Conservation (phyloP, 2,888 invertebrate species). For the Tetropium fuscum region DNA sequence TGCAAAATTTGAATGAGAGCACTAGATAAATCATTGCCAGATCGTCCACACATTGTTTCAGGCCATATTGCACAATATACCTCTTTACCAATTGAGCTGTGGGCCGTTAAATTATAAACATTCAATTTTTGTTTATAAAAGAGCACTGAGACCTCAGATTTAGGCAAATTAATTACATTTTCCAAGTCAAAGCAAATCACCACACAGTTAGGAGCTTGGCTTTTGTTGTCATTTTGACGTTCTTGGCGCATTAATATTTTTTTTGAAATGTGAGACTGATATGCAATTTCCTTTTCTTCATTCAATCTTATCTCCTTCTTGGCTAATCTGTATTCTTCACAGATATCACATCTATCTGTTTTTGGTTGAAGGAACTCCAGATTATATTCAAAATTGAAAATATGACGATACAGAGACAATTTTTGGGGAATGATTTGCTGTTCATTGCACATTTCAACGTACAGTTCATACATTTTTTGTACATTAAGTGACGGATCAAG, state of each 20-base stretch:
- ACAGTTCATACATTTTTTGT: conserved; percentile 1
- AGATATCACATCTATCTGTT: neutral
- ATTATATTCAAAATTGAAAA: conserved; percentile 6
- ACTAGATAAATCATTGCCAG: no score
- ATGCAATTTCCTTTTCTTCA: neutral
- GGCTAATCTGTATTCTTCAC: neutral
- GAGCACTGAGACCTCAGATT: neutral
- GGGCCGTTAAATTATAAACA: no score
- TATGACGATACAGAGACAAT: neutral
- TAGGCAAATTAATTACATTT: conserved; percentile 2
- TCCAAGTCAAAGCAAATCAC: neutral
- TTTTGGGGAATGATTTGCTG: neutral
- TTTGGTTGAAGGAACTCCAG: conserved; percentile 1
- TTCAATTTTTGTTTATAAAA: no score
- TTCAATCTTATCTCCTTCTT: neutral
- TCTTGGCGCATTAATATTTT: neutral
- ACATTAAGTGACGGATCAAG: neutral
- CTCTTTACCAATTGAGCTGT: no score
- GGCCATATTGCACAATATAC: no score
- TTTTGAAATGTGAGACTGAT: neutral
- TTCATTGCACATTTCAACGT: neutral
- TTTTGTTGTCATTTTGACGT: neutral
- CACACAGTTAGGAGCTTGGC: neutral
- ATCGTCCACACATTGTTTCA: no score
- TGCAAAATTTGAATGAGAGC: no score